A percentile compares a stretch with the other conserved stretches of the same genome.
phyloP scores from a whole-genome alignment of 1,140 invertebrate species.

The Drosophila lacertosa region DNA sequence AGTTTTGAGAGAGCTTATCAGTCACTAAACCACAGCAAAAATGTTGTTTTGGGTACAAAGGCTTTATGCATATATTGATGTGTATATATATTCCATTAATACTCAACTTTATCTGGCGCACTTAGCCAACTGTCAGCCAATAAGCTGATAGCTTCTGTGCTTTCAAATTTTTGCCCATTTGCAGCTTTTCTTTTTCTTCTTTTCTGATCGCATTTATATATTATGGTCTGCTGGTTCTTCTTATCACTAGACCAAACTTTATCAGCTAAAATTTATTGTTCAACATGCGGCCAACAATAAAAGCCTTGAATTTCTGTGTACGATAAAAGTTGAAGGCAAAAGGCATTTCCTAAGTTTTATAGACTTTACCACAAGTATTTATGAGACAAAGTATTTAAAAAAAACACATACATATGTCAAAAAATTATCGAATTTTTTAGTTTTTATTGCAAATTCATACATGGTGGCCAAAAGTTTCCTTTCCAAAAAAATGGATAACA shows the following conservation, averaged over 20 bases:
- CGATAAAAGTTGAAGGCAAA: conserved; percentile 30
- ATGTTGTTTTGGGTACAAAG: too few relatives aligned
- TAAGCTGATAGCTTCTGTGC: background rate
- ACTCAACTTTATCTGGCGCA: background rate
- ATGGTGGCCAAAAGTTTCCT: too few relatives aligned
- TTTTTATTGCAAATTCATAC: too few relatives aligned
- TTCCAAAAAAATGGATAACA: too few relatives aligned
- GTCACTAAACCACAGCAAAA: background rate
- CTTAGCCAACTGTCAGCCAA: background rate
- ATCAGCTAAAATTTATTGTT: conserved; percentile 33
- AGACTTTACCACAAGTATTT: background rate
- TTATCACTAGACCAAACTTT: conserved; percentile 30
- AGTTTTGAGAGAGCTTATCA: conserved; percentile 1
- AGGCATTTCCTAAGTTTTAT: conserved; percentile 1
- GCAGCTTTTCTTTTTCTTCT: conserved; percentile 1
- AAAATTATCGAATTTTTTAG: too few relatives aligned
- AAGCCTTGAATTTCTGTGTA: conserved; percentile 24
- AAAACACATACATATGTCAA: too few relatives aligned
- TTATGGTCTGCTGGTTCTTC: conserved; percentile 23
- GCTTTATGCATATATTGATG: background rate
- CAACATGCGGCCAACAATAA: conserved; percentile 1
- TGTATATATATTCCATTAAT: background rate
- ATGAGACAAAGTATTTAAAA: too few relatives aligned
- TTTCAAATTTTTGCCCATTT: background rate
- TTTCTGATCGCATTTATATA: conserved; percentile 15